Evolutionary conservation across 2,113 vertebrate species (phyloP).

Genomic region (Caloenas nicobarica): DNA sequence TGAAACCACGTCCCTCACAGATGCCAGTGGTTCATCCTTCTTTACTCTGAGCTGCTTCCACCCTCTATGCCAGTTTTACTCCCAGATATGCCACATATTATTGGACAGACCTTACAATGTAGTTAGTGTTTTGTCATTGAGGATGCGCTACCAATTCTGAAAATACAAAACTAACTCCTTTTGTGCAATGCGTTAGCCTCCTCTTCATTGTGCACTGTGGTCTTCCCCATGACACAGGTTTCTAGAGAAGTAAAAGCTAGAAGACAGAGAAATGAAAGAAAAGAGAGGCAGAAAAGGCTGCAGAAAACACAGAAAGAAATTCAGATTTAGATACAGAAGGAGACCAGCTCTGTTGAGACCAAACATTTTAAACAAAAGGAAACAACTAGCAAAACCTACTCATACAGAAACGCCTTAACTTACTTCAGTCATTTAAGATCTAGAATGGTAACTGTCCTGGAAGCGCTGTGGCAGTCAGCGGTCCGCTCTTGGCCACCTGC

Average conservation of each 20-base stretch:
- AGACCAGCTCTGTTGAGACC: not conserved
- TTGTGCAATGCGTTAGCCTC: not conserved
- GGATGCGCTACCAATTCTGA: not conserved
- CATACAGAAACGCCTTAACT: not conserved
- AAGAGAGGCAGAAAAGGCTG: not conserved
- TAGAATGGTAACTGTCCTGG: not conserved
- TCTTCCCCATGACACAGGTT: not conserved
- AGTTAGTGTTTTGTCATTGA: not conserved
- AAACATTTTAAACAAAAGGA: not conserved
- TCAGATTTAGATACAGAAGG: not conserved
- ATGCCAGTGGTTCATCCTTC: not conserved
- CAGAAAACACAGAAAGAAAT: not conserved
- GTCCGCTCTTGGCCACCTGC: not conserved
- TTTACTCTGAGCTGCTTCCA: not conserved
- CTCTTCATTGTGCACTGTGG: not conserved
- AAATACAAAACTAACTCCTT: not conserved
- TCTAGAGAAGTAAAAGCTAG: not conserved
- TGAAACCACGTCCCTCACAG: not conserved
- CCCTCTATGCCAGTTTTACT: not conserved
- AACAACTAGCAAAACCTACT: not conserved
- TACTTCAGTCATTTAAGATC: not conserved
- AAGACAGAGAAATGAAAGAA: not conserved
- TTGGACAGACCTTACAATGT: not conserved
- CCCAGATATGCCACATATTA: not conserved
- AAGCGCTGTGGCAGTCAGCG: not conserved